Evolutionary conservation across 2,888 invertebrate genomes (phyloP).

Genomic region (Tetranychus truncatus): DNA sequence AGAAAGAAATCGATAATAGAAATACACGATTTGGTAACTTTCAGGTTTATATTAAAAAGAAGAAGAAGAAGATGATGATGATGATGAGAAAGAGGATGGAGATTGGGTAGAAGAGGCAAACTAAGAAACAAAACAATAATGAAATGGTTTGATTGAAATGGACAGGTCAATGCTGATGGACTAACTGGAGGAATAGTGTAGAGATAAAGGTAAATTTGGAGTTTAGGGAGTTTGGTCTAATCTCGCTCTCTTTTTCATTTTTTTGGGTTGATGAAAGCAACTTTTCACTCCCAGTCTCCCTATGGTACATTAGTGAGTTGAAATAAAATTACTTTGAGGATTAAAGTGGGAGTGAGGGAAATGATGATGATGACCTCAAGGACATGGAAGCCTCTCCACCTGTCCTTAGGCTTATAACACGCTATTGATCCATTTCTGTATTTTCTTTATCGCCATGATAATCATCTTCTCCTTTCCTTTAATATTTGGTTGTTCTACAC

Average conservation of each 20-base stretch:
- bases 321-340: not conserved
- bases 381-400: not conserved
- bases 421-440: not conserved
- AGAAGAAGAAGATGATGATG: not conserved
- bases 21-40: not conserved
- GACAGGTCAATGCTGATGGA: not conserved
- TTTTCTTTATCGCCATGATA: not conserved
- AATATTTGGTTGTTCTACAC: not conserved
- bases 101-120: not conserved
- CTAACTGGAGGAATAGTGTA: not conserved
- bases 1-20: not conserved
- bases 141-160: not conserved
- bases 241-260: not conserved
- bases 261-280: not conserved
- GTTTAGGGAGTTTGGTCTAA: not conserved
- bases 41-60: not conserved
- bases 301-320: not conserved
- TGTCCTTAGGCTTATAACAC: not conserved
- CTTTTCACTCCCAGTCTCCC: not conserved
- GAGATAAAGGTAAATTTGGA: not conserved
- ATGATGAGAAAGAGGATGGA: not conserved
- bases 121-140: not conserved
- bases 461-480: not conserved
- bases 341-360: not conserved
- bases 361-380: slow-evolving; percentile 1